Percentiles rank a stretch among this genome's conserved stretches.
Evolutionary conservation across 2,797 vertebrate species (phyloP).

Genomic region (Carcharodon carcharias): DNA sequence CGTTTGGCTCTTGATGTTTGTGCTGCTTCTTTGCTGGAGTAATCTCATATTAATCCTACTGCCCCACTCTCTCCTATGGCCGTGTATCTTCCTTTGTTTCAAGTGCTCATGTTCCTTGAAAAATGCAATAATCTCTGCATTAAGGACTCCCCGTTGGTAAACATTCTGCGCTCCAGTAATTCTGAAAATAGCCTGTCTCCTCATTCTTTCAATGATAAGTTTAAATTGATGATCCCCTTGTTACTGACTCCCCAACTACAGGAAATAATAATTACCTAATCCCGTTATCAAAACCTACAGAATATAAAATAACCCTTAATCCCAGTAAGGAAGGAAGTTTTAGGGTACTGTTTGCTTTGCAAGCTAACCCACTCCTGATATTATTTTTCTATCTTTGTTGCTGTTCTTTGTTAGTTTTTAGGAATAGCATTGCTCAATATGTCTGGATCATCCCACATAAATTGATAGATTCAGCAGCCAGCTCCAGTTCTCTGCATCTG

Average conservation of each 20-base stretch:
- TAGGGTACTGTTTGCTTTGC: not conserved
- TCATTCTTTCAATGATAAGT: not conserved
- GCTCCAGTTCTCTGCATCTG: not conserved
- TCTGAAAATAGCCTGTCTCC: not conserved
- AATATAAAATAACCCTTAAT: not conserved
- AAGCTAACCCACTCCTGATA: not conserved
- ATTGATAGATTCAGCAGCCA: not conserved
- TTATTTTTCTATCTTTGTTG: not conserved
- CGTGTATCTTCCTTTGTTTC: not conserved
- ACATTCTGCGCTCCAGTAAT: not conserved
- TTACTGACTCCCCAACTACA: not conserved
- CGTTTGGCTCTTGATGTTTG: not conserved
- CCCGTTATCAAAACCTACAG: not conserved
- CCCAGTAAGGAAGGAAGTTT: not conserved
- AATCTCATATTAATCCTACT: not conserved
- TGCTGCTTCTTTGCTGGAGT: not conserved
- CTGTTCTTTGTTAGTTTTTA: not conserved
- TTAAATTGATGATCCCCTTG: not conserved
- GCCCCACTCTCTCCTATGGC: not conserved
- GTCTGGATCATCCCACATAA: not conserved
- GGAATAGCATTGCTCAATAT: not conserved
- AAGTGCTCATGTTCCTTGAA: not conserved
- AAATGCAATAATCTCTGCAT: not conserved
- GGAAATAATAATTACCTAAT: not conserved
- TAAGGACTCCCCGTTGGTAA: not conserved